These are phyloP conservation scores for Scolopax mira DNA, from an alignment of 2,113 vertebrate genomes.

Conservation along the genomic window DNA sequence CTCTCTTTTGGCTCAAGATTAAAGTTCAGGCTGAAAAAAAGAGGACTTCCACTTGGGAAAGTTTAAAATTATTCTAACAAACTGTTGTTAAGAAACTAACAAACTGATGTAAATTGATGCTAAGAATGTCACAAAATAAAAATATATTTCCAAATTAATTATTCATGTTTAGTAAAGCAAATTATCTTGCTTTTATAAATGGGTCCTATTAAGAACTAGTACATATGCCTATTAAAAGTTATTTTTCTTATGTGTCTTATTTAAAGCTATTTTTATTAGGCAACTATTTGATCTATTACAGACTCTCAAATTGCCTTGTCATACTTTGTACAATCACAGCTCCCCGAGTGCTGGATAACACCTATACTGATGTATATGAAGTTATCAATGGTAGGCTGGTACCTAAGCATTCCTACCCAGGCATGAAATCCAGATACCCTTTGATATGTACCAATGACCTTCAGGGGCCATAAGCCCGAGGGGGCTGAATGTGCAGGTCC, in stretches of 20 bases:
- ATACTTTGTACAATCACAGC: not conserved
- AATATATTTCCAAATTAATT: constrained; percentile 26
- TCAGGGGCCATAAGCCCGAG: not conserved
- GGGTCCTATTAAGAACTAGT: not conserved
- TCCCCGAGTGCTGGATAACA: not conserved
- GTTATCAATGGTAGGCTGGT: not conserved
- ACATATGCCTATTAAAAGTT: constrained; percentile 3
- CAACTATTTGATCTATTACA: not conserved
- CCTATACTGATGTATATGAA: not conserved
- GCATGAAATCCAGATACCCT: not conserved
- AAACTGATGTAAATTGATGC: not conserved
- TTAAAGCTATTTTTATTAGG: constrained; percentile 21
- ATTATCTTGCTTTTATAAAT: constrained; percentile 2
- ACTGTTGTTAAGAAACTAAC: not conserved
- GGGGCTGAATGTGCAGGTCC: not conserved
- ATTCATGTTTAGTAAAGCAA: not conserved
- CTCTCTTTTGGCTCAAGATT: not conserved
- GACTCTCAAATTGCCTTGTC: not conserved
- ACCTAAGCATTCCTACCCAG: not conserved
- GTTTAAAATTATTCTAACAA: not conserved
- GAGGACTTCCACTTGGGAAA: not conserved
- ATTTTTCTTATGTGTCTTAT: not conserved
- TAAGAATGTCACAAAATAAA: constrained; percentile 9
- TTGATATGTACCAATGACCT: not conserved
- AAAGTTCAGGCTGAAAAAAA: not conserved